Evolutionary conservation across 2,113 vertebrate genomes (phyloP).

Genomic region (Psilopogon haemacephalus): DNA sequence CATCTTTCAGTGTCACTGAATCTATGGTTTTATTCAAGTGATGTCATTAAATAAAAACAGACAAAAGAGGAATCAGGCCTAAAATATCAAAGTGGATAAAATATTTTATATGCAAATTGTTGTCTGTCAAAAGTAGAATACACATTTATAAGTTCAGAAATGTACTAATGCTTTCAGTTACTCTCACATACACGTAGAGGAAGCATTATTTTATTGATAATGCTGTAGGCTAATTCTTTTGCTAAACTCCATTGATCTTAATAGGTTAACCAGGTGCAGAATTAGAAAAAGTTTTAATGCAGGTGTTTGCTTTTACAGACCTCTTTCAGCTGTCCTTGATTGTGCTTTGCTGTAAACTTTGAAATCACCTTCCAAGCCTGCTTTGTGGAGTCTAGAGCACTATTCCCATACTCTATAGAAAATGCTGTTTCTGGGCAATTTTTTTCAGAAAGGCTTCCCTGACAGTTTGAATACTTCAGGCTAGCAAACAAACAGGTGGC

Average conservation of each 20-base stretch:
- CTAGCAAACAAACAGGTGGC: background rate
- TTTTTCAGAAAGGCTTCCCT: background rate
- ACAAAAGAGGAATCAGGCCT: background rate
- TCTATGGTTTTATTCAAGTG: background rate
- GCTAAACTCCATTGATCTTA: conserved; percentile 15
- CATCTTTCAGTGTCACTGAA: background rate
- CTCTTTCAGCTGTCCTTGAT: background rate
- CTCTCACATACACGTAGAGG: background rate
- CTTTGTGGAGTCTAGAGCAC: background rate
- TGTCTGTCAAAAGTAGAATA: background rate
- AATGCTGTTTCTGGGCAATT: accelerated
- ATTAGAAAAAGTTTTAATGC: background rate
- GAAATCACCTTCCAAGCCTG: background rate
- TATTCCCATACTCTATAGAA: background rate
- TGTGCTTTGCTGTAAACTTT: background rate
- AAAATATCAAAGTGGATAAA: background rate
- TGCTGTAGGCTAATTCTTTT: background rate
- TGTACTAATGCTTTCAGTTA: background rate
- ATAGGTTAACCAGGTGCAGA: background rate
- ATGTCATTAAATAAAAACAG: background rate
- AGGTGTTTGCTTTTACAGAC: background rate
- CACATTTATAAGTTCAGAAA: background rate
- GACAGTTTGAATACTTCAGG: background rate
- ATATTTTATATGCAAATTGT: conserved; percentile 10
- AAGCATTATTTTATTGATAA: background rate